A percentile compares a stretch with the other conserved stretches of the same genome.
Evolutionary conservation across 2,797 vertebrate species (phyloP).

Genomic region (Cuniculus paca): DNA sequence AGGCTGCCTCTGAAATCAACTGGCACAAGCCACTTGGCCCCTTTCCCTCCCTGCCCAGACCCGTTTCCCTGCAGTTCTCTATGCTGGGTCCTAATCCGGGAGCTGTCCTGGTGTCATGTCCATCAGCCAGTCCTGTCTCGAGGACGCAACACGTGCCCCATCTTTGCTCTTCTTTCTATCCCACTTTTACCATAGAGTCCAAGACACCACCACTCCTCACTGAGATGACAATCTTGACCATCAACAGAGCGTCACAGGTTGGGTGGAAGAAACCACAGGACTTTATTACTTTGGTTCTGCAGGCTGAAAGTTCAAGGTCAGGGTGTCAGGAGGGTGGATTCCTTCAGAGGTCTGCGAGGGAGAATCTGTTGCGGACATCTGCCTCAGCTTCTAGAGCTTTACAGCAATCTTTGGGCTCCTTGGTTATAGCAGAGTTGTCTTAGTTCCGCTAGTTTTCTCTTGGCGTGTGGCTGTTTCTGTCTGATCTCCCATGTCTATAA

Average conservation of each 20-base stretch:
- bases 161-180: not conserved
- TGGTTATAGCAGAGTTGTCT: not conserved
- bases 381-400: not conserved
- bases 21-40: rapidly evolving
- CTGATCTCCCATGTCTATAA: not conserved
- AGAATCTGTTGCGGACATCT: not conserved
- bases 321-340: not conserved
- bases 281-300: not conserved
- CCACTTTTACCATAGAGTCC: too few relatives aligned
- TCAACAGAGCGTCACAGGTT: rapidly evolving
- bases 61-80: not conserved
- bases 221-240: rapidly evolving
- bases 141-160: rapidly evolving
- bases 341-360: not conserved
- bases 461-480: not conserved
- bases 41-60: rapidly evolving
- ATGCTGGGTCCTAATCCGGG: not conserved
- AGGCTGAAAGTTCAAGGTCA: not conserved
- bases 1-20: rapidly evolving
- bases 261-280: not conserved
- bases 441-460: too few relatives aligned
- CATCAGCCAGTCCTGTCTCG: not conserved
- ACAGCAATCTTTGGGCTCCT: not conserved
- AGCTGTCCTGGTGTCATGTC: not conserved
- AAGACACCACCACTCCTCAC: rapidly evolving